Percentiles rank a stretch among this genome's conserved stretches.
Evolutionary conservation across 2,888 invertebrate genomes (phyloP).

Genomic region (Eristalinus aeneus): DNA sequence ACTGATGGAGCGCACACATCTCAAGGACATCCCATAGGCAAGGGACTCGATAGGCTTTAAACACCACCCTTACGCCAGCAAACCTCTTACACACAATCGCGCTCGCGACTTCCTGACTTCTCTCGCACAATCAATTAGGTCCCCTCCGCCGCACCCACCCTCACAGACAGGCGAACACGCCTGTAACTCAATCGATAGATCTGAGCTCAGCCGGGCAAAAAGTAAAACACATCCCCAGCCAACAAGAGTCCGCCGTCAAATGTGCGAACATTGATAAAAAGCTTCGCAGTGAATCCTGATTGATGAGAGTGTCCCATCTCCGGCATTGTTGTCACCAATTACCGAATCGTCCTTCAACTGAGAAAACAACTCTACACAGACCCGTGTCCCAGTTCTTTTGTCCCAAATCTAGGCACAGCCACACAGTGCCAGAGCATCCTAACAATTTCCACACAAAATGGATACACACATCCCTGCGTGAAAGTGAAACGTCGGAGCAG

Average conservation of each 20-base stretch:
- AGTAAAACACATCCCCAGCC: neutral
- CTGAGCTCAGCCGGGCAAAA: neutral
- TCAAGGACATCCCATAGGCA: neutral
- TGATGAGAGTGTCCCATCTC: constrained; percentile 3
- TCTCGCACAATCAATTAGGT: neutral
- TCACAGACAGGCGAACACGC: neutral
- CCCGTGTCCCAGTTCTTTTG: constrained; percentile 5
- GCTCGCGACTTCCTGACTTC: neutral
- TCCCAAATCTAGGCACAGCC: neutral
- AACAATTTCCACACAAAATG: neutral
- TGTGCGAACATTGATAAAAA: constrained; percentile 20
- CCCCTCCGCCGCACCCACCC: neutral
- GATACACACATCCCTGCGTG: neutral
- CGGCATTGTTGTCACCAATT: constrained; percentile 8
- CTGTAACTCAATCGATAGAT: neutral
- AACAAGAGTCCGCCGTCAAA: neutral
- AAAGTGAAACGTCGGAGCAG: neutral
- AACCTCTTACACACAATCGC: too few species aligned
- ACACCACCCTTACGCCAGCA: neutral
- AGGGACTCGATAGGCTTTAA: neutral
- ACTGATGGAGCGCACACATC: neutral
- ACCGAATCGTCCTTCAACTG: constrained; percentile 1
- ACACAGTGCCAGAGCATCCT: neutral
- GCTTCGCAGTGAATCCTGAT: constrained; percentile 8
- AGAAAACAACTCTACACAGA: neutral